These are phyloP conservation scores for Clarias platycephalus DNA, from an alignment of 2,797 vertebrate species.

Conservation along the genomic window DNA sequence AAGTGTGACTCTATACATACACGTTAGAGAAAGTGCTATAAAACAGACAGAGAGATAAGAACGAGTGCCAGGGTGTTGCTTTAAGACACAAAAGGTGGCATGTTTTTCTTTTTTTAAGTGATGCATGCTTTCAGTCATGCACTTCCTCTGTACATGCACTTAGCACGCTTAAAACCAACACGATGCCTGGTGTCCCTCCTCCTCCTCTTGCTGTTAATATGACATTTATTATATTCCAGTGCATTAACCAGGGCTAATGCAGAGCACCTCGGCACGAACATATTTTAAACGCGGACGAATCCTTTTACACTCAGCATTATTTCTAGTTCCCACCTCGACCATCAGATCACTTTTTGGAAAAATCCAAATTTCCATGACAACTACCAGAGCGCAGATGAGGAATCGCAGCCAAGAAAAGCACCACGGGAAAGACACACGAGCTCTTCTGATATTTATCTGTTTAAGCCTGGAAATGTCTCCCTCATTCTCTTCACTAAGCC, in stretches of 20 bases:
- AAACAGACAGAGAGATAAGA: neutral
- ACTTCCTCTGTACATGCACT: neutral
- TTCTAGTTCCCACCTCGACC: neutral
- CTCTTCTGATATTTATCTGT: constrained; percentile 18
- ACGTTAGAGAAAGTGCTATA: neutral
- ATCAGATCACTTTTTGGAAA: neutral
- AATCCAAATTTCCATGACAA: neutral
- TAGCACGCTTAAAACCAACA: constrained; percentile 5
- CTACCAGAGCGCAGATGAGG: neutral
- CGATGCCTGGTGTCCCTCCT: constrained; percentile 34
- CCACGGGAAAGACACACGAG: neutral
- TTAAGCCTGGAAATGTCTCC: constrained; percentile 1
- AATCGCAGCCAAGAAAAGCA: neutral
- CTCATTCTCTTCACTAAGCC: neutral
- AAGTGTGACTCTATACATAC: constrained; percentile 2
- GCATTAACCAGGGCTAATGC: constrained; percentile 53
- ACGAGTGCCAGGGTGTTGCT: no score
- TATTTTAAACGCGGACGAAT: constrained; percentile 70
- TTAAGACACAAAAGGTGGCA: neutral
- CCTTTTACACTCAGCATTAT: constrained; percentile 64
- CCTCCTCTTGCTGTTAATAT: constrained; percentile 44
- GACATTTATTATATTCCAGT: constrained; percentile 56
- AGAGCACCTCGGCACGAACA: constrained; percentile 53
- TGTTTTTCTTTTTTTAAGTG: neutral
- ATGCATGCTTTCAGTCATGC: neutral